A percentile compares a stretch with the other conserved stretches of the same genome.
phyloP scores from a whole-genome alignment of 37 sponge, comb jelly and placozoan genomes.

The Hormiphora californensis region DNA sequence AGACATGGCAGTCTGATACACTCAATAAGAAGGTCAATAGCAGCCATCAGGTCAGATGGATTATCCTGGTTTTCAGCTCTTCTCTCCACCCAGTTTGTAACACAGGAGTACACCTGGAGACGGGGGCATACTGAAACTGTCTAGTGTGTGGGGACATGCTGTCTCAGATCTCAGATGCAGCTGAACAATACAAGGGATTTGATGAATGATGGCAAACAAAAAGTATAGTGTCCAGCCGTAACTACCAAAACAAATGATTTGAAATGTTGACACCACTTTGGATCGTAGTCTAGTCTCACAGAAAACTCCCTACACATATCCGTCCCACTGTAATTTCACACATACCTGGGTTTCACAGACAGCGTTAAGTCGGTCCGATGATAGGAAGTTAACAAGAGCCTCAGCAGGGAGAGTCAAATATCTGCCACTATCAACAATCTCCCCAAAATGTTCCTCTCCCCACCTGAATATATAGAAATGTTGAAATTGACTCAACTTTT shows the following conservation, averaged over 20 bases:
- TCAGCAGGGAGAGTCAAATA: constrained; percentile 41
- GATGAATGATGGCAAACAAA: too few relatives aligned
- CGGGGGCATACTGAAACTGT: neutral
- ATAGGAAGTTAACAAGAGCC: neutral
- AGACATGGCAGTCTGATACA: constrained; percentile 32
- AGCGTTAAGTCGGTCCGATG: constrained; percentile 41
- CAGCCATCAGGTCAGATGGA: neutral
- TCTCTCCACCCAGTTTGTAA: constrained; percentile 4
- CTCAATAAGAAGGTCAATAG: neutral
- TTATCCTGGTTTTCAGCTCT: neutral
- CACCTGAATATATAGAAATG: neutral
- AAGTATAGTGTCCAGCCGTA: too few relatives aligned
- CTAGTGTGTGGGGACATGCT: too few relatives aligned
- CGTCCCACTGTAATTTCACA: too few relatives aligned
- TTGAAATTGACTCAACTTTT: neutral
- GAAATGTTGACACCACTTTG: too few relatives aligned
- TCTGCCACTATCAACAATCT: neutral
- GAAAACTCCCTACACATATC: too few relatives aligned
- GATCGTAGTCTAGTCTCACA: too few relatives aligned
- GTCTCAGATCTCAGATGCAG: too few relatives aligned
- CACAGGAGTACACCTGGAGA: constrained; percentile 28
- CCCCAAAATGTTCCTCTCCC: constrained; percentile 45
- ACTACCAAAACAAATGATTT: too few relatives aligned
- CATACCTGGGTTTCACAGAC: constrained; percentile 48
- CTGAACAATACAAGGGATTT: too few relatives aligned